These are phyloP conservation scores for Cariama cristata DNA, from an alignment of 2,113 vertebrate species.

Conservation along the genomic window DNA sequence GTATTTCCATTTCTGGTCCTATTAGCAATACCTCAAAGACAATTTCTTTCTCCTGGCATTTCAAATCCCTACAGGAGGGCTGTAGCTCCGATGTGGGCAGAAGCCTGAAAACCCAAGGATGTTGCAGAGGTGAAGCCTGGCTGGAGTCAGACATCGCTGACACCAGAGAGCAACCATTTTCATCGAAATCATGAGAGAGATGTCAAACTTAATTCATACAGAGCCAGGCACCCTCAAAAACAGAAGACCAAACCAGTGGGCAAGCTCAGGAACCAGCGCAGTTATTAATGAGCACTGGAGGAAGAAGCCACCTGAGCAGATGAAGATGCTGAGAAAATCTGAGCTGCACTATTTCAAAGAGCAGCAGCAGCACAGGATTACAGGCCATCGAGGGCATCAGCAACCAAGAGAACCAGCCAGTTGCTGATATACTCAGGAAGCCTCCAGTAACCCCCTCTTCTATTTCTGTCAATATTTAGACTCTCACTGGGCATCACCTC, in stretches of 20 bases:
- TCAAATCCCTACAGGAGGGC: not conserved
- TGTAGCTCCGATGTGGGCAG: rapidly evolving
- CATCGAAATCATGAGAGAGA: not conserved
- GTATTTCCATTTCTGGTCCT: not conserved
- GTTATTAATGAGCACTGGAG: not conserved
- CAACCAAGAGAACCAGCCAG: not conserved
- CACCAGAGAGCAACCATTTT: not conserved
- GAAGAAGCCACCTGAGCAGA: not conserved
- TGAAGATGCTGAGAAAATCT: not conserved
- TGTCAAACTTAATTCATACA: not conserved
- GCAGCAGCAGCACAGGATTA: not conserved
- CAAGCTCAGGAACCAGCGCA: not conserved
- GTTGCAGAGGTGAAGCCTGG: not conserved
- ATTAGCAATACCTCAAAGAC: not conserved
- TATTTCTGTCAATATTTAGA: not conserved
- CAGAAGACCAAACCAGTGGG: not conserved
- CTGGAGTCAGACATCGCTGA: not conserved
- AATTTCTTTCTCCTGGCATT: not conserved
- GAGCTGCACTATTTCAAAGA: no score
- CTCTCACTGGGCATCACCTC: not conserved
- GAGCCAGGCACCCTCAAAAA: not conserved
- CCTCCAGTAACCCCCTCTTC: not conserved
- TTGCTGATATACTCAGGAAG: not conserved
- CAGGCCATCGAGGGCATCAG: rapidly evolving
- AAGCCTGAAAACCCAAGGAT: not conserved